Percentiles rank a stretch among this genome's conserved stretches.
Evolutionary conservation across 2,888 invertebrate genomes (phyloP).

Genomic region (Dichetophora obliterata): DNA sequence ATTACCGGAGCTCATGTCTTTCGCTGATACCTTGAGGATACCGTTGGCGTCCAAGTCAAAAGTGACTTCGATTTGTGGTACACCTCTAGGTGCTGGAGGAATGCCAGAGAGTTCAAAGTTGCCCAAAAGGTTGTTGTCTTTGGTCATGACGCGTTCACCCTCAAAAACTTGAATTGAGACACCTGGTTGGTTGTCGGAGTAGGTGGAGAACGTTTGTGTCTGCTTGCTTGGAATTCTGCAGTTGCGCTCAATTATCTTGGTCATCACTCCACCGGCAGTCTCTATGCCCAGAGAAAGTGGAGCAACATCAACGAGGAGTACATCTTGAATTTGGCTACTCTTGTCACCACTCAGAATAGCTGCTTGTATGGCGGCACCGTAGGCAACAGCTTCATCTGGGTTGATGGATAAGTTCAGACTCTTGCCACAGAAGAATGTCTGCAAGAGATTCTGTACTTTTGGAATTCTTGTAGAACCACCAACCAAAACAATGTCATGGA

Average conservation of each 20-base stretch:
- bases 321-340: constrained; percentile 81
- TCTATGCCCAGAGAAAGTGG: constrained; percentile 82
- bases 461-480: constrained; percentile 87
- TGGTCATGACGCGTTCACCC: constrained; percentile 89
- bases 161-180: constrained; percentile 82
- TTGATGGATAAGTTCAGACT: constrained; percentile 81
- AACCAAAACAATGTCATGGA: constrained; percentile 85
- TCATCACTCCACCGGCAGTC: constrained; percentile 85
- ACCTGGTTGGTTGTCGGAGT: constrained; percentile 83
- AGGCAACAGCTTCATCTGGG: constrained; percentile 85
- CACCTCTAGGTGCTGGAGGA: constrained; percentile 90
- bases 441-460: constrained; percentile 80
- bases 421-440: constrained; percentile 82
- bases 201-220: constrained; percentile 82
- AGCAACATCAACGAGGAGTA: constrained; percentile 78
- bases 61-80: constrained; percentile 86
- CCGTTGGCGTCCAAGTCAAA: constrained; percentile 90
- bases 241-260: constrained; percentile 81
- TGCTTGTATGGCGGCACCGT: constrained; percentile 81
- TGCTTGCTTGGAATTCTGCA: constrained; percentile 80
- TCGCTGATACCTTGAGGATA: constrained; percentile 88
- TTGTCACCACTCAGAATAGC: constrained; percentile 79
- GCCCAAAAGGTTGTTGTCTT: constrained; percentile 92
- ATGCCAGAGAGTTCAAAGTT: constrained; percentile 96
- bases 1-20: constrained; percentile 76